A percentile compares a stretch with the other conserved stretches of the same genome.
Conservation (phyloP, 2,888 invertebrate genomes). For the Neoitamus cyanurus region DNA sequence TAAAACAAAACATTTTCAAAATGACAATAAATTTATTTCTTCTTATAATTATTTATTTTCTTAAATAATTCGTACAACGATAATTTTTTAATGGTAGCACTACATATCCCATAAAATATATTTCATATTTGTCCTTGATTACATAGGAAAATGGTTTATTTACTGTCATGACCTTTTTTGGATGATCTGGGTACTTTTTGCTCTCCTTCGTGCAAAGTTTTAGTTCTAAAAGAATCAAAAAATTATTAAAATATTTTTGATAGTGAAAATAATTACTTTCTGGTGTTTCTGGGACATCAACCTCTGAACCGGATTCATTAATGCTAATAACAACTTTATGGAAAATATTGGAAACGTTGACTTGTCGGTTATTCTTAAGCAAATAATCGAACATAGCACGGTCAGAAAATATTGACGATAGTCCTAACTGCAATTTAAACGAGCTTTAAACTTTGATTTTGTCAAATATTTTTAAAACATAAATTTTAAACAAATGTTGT, state of each 20-base stretch:
- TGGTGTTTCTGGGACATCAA: background rate
- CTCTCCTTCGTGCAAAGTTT: background rate
- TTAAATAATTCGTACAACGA: background rate
- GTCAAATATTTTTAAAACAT: too few species aligned
- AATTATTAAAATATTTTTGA: background rate
- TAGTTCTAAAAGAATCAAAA: background rate
- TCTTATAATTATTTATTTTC: background rate
- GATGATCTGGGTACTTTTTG: background rate
- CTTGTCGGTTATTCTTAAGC: background rate
- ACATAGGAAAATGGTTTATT: background rate
- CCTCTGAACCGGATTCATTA: background rate
- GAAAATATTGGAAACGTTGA: conserved; percentile 25
- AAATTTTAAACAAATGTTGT: too few species aligned
- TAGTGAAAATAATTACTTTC: background rate
- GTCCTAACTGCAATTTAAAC: background rate
- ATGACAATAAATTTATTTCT: background rate
- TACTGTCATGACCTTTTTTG: background rate
- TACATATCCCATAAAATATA: background rate
- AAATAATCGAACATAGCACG: background rate
- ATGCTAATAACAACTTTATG: background rate
- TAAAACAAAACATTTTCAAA: too few species aligned
- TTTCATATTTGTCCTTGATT: background rate
- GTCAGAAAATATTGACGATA: background rate
- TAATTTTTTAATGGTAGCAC: background rate
- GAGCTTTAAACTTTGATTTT: background rate